Evolutionary conservation across 2,797 vertebrate species (phyloP), one percentile per base, ranked within the genome.

Genomic region (Caiman crocodilus): DNA sequence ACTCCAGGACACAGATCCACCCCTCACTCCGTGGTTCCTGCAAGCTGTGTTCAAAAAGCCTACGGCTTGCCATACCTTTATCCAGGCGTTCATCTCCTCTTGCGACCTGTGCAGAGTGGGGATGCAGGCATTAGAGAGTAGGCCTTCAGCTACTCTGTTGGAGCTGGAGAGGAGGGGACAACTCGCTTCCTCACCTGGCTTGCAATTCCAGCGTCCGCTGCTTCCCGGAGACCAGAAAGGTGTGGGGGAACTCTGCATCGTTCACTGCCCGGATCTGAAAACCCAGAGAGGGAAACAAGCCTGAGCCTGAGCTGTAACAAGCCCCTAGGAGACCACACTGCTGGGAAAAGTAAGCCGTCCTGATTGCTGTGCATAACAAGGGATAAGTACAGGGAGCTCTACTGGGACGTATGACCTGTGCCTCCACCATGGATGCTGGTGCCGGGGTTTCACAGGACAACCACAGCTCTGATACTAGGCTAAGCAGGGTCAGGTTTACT

Each of bases 161-260:
- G 21, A 17, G 71, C 63, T 76, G 60, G 5, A 10, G 67, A 55
- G 42, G 12, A 4, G 21, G 8, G 63, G 7, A 3, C 4, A 0
- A 2, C 56, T 13, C 25, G 23, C 20, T 20, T 25, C 78, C 94
- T 85, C 83, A 99, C 99, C 98, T 98, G 92, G 99, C 98, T 76
- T 98, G 98, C 30, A 99, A 97, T 94, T 99, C 98, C 79, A 99
- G 97, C 0, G 98, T 98, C 85, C 97, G 98, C 97, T 99, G 98
- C 91, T 98, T 99, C 50, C 99, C 99, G 0, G 98, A 99, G 61
- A 99, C 98, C 97, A 99, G 98, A 96, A 99, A 99, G 76, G 98
- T 98, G 97, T 98, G 93, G 1, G 97, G 97, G 83, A 99, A 98
- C 81, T 98, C 98, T 0, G 97, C 96, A 2, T 99, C 99, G 1